A percentile compares a stretch with the other conserved stretches of the same genome.
phyloP scores from a whole-genome alignment of 2,113 vertebrate species.

The Megalops atlanticus region DNA sequence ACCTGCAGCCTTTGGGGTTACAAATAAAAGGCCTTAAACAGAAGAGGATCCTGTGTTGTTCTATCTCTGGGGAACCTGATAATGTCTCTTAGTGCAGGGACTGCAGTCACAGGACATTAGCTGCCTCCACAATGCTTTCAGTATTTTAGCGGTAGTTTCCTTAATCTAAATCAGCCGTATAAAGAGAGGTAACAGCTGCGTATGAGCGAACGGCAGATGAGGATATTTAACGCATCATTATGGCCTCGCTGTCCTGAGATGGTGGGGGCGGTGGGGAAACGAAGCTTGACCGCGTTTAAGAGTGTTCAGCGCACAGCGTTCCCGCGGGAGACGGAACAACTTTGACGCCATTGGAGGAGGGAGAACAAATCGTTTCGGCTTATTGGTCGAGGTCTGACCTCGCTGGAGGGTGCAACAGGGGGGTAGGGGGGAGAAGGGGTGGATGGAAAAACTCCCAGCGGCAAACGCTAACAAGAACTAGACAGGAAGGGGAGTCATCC shows the following conservation, averaged over 20 bases:
- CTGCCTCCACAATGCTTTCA: constrained; percentile 3
- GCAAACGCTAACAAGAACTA: no score
- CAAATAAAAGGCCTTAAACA: no score
- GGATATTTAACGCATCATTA: constrained; percentile 61
- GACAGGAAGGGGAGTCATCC: no score
- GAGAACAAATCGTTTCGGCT: neutral
- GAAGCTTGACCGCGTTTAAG: neutral
- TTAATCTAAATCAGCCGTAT: constrained; percentile 17
- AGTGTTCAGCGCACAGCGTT: neutral
- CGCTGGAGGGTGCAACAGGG: neutral
- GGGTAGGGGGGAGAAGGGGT: neutral
- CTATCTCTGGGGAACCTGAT: neutral
- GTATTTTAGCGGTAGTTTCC: neutral
- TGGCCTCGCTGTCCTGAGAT: constrained; percentile 23
- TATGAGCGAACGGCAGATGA: constrained; percentile 47
- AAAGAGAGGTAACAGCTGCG: constrained; percentile 47
- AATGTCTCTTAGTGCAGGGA: neutral
- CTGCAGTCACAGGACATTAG: constrained; percentile 39
- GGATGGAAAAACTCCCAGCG: neutral
- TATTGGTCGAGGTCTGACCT: neutral
- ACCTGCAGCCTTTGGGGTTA: no score
- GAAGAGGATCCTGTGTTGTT: no score
- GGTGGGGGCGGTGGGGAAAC: neutral
- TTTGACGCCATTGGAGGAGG: neutral
- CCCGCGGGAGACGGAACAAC: neutral